A percentile compares a stretch with the other conserved stretches of the same genome.
Conservation (phyloP, 2,888 invertebrate species). For the Elaeidobius kamerunicus region DNA sequence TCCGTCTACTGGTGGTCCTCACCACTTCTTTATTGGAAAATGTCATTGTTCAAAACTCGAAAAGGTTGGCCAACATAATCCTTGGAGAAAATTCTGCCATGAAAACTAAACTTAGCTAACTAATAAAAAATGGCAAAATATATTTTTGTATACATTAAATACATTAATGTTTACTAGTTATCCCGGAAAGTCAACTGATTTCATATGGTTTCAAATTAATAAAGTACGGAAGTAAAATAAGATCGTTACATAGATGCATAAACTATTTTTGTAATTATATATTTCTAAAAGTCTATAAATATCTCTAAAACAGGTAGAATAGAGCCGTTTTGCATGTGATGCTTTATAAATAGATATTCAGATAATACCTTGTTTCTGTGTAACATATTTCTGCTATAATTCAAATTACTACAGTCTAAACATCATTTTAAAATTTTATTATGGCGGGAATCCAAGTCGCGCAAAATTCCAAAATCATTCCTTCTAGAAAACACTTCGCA, state of each 20-base stretch:
- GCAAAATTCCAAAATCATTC: constrained; percentile 21
- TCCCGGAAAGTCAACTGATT: too few species aligned
- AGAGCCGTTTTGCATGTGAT: constrained; percentile 25
- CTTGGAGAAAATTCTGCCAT: too few species aligned
- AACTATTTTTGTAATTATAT: constrained; percentile 7
- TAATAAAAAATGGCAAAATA: too few species aligned
- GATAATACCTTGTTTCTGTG: not conserved
- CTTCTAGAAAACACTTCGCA: constrained; percentile 22
- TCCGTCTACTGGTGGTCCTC: too few species aligned
- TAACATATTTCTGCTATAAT: constrained; percentile 11
- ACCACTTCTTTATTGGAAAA: too few species aligned
- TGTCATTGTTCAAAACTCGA: too few species aligned
- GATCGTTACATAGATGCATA: too few species aligned
- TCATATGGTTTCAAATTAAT: too few species aligned
- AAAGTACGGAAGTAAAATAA: too few species aligned
- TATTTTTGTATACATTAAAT: not conserved
- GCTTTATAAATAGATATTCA: constrained; percentile 25
- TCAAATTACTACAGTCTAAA: constrained; percentile 18
- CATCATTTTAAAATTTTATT: constrained; percentile 18
- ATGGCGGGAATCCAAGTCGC: constrained; percentile 30
- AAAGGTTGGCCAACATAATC: too few species aligned
- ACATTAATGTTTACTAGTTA: not conserved
- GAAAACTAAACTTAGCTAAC: too few species aligned
- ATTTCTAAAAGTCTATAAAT: constrained; percentile 15
- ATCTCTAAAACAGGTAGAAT: constrained; percentile 16